phyloP scores from a whole-genome alignment of 2,888 invertebrate species.

The Microctonus aethiopoides region DNA sequence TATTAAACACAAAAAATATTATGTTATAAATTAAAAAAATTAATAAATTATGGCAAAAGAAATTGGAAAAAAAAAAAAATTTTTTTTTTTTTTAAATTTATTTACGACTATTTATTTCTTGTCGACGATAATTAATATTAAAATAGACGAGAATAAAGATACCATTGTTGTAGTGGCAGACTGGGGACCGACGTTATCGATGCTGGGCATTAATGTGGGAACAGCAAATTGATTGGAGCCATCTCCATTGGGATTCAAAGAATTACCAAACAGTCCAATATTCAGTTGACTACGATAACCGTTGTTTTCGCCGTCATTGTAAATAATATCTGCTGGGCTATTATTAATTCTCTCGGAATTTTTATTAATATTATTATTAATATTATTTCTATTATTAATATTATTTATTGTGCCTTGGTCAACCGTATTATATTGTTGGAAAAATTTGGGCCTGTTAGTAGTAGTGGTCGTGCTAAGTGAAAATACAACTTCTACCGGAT shows the following conservation, averaged over 20 bases:
- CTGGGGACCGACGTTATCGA: conserved; percentile 55
- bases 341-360: conserved; percentile 56
- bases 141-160: conserved; percentile 43
- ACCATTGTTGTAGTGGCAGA: conserved; percentile 60
- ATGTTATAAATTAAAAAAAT: not conserved
- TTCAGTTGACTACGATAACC: conserved; percentile 57
- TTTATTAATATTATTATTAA: conserved; percentile 55
- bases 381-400: conserved; percentile 59
- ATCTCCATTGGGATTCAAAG: conserved; percentile 51
- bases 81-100: not conserved
- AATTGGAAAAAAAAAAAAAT: conserved; percentile 7
- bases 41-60: not conserved
- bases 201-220: conserved; percentile 50
- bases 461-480: conserved; percentile 59
- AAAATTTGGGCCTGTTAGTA: conserved; percentile 60
- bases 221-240: conserved; percentile 44
- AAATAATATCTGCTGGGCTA: conserved; percentile 42
- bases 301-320: conserved; percentile 50
- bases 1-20: not conserved
- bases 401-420: conserved; percentile 41
- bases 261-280: conserved; percentile 61
- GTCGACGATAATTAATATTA: not conserved
- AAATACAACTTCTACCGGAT: conserved; percentile 65
- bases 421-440: conserved; percentile 47
- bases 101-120: not conserved